Conservation (phyloP, 2,797 vertebrate genomes). For the Trematocara caparti region DNA sequence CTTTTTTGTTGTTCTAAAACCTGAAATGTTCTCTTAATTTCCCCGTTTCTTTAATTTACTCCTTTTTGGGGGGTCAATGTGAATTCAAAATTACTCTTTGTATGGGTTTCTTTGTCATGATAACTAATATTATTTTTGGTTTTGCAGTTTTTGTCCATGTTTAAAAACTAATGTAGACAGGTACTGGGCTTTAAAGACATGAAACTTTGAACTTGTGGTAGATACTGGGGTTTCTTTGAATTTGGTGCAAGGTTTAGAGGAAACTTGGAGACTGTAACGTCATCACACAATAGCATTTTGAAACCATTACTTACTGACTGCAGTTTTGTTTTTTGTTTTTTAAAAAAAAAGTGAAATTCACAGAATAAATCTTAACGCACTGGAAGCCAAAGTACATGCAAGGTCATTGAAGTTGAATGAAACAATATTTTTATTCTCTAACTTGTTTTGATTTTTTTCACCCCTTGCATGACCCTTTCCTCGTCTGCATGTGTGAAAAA, state of each 20-base stretch:
- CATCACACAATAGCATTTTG: not conserved
- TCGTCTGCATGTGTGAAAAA: slow-evolving; percentile 64
- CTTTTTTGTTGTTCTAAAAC: not conserved
- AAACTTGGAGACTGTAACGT: not conserved
- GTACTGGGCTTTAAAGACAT: not conserved
- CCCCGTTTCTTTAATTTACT: not conserved
- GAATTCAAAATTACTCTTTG: slow-evolving; percentile 18
- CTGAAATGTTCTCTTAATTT: not conserved
- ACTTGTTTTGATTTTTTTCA: slow-evolving; percentile 34
- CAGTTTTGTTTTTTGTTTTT: not conserved
- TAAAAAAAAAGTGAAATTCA: not conserved
- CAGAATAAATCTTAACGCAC: slow-evolving; percentile 1
- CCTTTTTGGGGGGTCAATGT: slow-evolving; percentile 9
- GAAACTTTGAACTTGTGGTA: slow-evolving; percentile 20
- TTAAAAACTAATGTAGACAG: slow-evolving; percentile 1
- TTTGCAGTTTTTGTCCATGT: slow-evolving; percentile 11
- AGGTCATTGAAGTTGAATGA: slow-evolving; percentile 25
- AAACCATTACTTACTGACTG: not conserved
- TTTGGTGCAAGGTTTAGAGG: not conserved
- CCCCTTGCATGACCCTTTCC: slow-evolving; percentile 45
- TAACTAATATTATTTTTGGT: slow-evolving; percentile 17
- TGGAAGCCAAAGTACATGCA: slow-evolving; percentile 6
- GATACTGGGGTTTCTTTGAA: slow-evolving; percentile 10
- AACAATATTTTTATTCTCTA: slow-evolving; percentile 14
- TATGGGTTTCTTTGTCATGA: slow-evolving; percentile 20